Percentiles rank a stretch among this genome's conserved stretches.
Conservation (phyloP, 2,113 vertebrate genomes). For the Junco hyemalis region DNA sequence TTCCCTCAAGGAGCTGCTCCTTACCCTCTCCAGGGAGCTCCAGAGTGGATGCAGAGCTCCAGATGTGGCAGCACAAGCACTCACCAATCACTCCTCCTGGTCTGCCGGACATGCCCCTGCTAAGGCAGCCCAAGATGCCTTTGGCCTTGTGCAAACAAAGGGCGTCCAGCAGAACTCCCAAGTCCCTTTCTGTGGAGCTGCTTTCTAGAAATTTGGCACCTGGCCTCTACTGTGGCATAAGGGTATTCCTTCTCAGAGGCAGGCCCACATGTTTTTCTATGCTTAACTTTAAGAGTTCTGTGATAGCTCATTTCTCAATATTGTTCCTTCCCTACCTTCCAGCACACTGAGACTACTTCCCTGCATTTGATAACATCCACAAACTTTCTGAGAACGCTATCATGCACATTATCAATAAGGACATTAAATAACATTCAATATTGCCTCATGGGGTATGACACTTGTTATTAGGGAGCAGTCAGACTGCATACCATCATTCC, state of each 20-base stretch:
- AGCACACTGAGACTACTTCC: not conserved
- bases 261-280: not conserved
- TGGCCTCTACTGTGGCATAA: not conserved
- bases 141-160: not conserved
- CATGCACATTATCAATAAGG: not conserved
- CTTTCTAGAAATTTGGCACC: not conserved
- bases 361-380: not conserved
- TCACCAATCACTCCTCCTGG: not conserved
- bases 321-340: not conserved
- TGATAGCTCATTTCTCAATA: not conserved
- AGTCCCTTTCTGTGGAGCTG: not conserved
- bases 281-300: not conserved
- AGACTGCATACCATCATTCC: not conserved
- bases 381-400: not conserved
- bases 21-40: not conserved
- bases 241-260: not conserved
- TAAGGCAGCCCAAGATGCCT: not conserved
- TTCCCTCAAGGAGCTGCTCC: not conserved
- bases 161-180: not conserved
- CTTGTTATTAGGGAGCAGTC: not conserved
- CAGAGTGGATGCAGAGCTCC: not conserved
- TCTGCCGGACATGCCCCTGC: not conserved
- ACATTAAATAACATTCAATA: not conserved
- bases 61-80: accelerated
- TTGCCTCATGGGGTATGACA: not conserved